Evolutionary conservation across 2,797 vertebrate species (phyloP), one percentile per base, ranked within the genome.

Genomic region (Sebastes taczanowskii): DNA sequence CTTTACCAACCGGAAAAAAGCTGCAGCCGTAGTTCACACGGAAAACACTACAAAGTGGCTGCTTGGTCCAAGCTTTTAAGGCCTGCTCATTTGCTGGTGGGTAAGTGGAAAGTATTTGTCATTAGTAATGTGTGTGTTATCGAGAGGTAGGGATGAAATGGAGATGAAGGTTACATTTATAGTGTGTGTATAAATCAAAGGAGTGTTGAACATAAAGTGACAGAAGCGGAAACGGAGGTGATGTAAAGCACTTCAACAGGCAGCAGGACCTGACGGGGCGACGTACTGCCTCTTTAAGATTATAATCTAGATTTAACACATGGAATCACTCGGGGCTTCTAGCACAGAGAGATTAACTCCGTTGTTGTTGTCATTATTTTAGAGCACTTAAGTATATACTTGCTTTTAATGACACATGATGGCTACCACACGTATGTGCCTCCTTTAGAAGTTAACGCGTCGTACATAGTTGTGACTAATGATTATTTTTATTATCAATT

Each of bases 231-330:
- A 5, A 46, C 7, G 2, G 38, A 61, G 23, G 53, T 29, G 74
- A 66, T 4, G 63, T 69, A 68, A 80, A 79, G 72, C 55, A 75
- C 67, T 62, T 75, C 8, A 60, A 70, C 58, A 35, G 69, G 56
- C 29, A 22, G 1, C n/a, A 7, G 6, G 62, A 27, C 66, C 66
- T 23, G 61, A 52, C 58, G 6, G 7, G 46, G 8, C 3, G 27
- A 25, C 61, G 1, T 4, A 16, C n/a, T 6, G 38, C 10, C 34
- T 58, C 49, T 56, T 4, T 11, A 6, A 13, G 27, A 46, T 77
- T 13, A 46, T 20, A 55, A 77, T 75, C 66, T 60, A 55, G 22
- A 56, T 69, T 23, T 20, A 18, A 29, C n/a, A 30, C 11, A 13
- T 4, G 6, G 30, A 42, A 23, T 42, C 32, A 25, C 35, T 23